Evolutionary conservation across 2,797 vertebrate species (phyloP).

Genomic region (Eulemur mongoz): DNA sequence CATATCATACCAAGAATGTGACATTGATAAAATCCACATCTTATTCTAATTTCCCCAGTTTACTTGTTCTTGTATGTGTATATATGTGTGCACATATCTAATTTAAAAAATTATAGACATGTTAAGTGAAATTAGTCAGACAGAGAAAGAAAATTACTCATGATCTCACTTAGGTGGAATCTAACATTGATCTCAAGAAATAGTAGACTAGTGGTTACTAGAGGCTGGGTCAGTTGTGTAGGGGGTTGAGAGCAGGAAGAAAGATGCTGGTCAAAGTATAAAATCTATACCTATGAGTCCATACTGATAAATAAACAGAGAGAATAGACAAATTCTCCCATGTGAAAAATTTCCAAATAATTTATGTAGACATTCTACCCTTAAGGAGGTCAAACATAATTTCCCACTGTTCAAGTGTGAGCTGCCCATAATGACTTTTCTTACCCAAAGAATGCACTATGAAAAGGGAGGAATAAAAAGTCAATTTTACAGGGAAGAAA

Average conservation of each 20-base stretch:
- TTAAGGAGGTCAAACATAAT: not conserved
- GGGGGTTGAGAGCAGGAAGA: not conserved
- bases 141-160: not conserved
- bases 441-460: not conserved
- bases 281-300: not conserved
- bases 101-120: not conserved
- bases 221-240: not conserved
- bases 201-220: not conserved
- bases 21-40: not conserved
- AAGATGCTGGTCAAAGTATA: not conserved
- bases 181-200: not conserved
- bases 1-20: not conserved
- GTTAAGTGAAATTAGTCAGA: not conserved
- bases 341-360: not conserved
- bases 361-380: not conserved
- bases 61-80: not conserved
- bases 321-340: too few relatives aligned
- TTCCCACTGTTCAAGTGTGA: not conserved
- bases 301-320: not conserved
- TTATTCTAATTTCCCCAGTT: not conserved
- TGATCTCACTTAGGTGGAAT: not conserved
- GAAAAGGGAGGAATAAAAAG: not conserved
- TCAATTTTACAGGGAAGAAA: not conserved
- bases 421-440: not conserved
- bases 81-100: not conserved